These are phyloP conservation scores for Gastrophryne carolinensis DNA, from an alignment of 2,797 vertebrate genomes.

Conservation along the genomic window DNA sequence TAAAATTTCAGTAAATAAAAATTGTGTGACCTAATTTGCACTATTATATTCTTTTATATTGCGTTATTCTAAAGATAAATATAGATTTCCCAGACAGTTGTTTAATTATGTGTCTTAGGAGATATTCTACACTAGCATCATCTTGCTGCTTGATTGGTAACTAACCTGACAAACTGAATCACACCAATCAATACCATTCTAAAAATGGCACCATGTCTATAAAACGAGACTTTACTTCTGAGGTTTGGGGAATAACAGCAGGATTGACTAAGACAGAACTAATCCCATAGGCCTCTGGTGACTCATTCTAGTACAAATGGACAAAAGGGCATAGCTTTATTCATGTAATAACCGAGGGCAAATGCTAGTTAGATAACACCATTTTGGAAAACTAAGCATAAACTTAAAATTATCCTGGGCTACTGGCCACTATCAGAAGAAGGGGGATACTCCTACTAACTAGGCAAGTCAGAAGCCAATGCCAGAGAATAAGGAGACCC, in stretches of 20 bases:
- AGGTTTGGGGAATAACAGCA: not conserved
- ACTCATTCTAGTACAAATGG: not conserved
- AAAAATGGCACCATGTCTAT: not conserved
- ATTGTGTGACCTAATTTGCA: too few relatives aligned
- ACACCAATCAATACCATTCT: constrained; percentile 10
- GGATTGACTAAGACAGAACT: not conserved
- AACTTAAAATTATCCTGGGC: too few relatives aligned
- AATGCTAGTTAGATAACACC: too few relatives aligned
- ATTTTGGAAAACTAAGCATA: too few relatives aligned
- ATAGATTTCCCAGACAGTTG: not conserved
- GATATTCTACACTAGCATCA: not conserved
- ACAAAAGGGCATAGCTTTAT: not conserved
- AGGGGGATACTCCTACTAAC: too few relatives aligned
- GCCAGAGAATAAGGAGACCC: too few relatives aligned
- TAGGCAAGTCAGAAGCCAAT: too few relatives aligned
- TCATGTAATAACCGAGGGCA: not conserved
- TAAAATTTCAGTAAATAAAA: not conserved
- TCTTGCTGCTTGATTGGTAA: not conserved
- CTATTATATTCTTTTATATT: too few relatives aligned
- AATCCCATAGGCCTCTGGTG: not conserved
- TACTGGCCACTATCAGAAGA: too few relatives aligned
- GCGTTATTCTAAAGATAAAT: not conserved
- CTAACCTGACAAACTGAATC: not conserved
- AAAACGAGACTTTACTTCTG: not conserved
- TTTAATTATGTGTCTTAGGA: not conserved